Evolutionary conservation across 1,140 invertebrate species (phyloP).

Genomic region (Cyphomyrmex costatus): DNA sequence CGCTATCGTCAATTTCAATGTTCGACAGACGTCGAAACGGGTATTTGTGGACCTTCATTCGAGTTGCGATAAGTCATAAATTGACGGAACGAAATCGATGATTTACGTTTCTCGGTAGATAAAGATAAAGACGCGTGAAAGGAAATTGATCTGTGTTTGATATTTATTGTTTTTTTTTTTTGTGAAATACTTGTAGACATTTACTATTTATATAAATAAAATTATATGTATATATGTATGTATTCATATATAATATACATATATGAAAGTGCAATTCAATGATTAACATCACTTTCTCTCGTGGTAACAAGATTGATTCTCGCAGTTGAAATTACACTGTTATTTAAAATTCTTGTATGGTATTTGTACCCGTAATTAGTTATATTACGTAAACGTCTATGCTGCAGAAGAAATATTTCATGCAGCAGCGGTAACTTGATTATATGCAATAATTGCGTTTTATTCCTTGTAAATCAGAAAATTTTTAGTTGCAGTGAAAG

Average conservation of each 20-base stretch:
- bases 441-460: background rate
- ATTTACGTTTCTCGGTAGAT: conserved; percentile 6
- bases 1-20: conserved; percentile 18
- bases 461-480: conserved; percentile 8
- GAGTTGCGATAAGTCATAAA: conserved; percentile 26
- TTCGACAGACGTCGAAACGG: conserved; percentile 10
- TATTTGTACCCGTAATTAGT: conserved; percentile 48
- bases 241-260: too few species aligned
- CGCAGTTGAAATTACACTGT: conserved; percentile 5
- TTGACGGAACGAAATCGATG: conserved; percentile 15
- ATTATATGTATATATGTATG: too few species aligned
- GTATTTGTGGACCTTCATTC: background rate
- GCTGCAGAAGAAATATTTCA: conserved; percentile 44
- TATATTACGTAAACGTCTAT: conserved; percentile 50
- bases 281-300: conserved; percentile 18
- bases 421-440: conserved; percentile 30
- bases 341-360: conserved; percentile 3
- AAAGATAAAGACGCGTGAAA: background rate
- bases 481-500: background rate
- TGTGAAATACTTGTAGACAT: background rate
- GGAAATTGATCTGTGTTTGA: background rate
- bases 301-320: background rate
- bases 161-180: conserved; percentile 31
- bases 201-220: background rate
- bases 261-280: background rate